phyloP scores from a whole-genome alignment of 2,888 invertebrate genomes.

The Dolomedes plantarius region DNA sequence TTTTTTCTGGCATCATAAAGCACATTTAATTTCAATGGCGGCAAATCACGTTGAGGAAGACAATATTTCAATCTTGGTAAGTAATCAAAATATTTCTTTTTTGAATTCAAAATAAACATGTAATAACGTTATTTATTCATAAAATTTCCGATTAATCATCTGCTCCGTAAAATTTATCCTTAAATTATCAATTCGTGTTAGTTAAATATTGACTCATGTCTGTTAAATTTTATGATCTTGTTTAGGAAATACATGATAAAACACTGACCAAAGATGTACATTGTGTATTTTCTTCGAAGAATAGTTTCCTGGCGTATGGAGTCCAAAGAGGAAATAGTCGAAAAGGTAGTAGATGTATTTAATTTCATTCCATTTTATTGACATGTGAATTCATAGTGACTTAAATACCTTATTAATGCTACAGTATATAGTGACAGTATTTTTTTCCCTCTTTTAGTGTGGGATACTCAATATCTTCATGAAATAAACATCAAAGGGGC shows the following conservation, averaged over 20 bases:
- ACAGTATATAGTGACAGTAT: no score
- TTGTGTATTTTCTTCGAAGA: conserved; percentile 31
- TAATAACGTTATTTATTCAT: no score
- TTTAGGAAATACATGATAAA: conserved; percentile 47
- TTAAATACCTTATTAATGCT: no score
- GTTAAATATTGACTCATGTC: no score
- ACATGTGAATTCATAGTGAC: not conserved
- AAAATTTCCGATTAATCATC: no score
- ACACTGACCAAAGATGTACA: conserved; percentile 32
- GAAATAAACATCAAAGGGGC: conserved; percentile 39
- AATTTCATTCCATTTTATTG: not conserved
- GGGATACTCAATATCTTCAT: conserved; percentile 30
- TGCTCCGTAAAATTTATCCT: no score
- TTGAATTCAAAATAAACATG: no score
- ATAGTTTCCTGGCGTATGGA: conserved; percentile 45
- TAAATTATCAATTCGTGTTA: no score
- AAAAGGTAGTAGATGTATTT: not conserved
- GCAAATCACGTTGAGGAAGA: conserved; percentile 30
- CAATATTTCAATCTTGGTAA: conserved; percentile 47
- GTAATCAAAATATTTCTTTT: no score
- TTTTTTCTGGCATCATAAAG: no score
- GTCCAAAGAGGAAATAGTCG: conserved; percentile 24
- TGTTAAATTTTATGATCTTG: no score
- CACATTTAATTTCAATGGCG: conserved; percentile 62
- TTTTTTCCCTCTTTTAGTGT: not conserved